Base-by-base conservation (phyloP, 2,888 invertebrate genomes). In the Parelbella ahira region DNA sequence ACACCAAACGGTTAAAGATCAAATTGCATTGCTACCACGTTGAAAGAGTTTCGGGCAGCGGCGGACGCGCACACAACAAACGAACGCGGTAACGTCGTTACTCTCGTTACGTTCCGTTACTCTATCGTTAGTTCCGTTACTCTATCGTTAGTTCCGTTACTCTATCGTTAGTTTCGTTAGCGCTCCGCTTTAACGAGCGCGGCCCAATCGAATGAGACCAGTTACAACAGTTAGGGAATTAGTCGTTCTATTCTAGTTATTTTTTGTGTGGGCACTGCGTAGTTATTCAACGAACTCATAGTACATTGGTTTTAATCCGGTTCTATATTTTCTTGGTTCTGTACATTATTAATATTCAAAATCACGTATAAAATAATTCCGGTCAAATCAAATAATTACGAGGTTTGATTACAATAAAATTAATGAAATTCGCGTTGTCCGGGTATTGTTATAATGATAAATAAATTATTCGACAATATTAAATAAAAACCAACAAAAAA, bases 71-170 rank as follows among this genome's bases (percentile, higher is more conserved):
- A 33, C 33, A 47, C 53, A 56, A 62, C 60, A 63, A 65, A 59
- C 53, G 56, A 55, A 51, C 50, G 51, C 48, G 48, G 53, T 68
- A 65, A 69, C 53, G 46, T 57, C 52, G 56, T 62, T 61, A 60
- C 43, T 46, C 49, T 56, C 56, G 69, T 72, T 70, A 67, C 56
- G 18, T 36, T 34, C 24, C 25, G 36, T 36, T 36, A 49, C 54
- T 42, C 48, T 63, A 32, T 34, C 39, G 44, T 45, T 39, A 44
- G 18, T 36, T 34, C 24, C 25, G 36, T 36, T 36, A 49, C 54
- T 42, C 48, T 63, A 32, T 34, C 39, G 44, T 45, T 39, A 44
- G 18, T 36, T 34, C 24, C 25, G 36, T 36, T 36, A 49, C 54
- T 42, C 48, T 63, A 32, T 34, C 39, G 44, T 45, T 39, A 44